A percentile compares a stretch with the other conserved stretches of the same genome.
These are phyloP conservation scores for Diarsia mendica DNA, from an alignment of 2,888 invertebrate genomes.

Conservation along the genomic window DNA sequence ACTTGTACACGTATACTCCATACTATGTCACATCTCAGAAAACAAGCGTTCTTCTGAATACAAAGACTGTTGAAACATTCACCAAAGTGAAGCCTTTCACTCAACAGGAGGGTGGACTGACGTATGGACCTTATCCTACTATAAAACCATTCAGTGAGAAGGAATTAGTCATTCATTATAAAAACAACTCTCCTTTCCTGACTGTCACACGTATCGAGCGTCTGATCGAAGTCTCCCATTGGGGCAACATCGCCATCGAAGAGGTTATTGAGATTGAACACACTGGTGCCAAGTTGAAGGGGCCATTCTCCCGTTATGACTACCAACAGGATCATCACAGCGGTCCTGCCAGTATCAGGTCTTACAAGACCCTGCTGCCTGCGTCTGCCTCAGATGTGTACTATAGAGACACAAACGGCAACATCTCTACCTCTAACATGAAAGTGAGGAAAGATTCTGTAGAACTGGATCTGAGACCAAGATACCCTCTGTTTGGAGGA, in stretches of 20 bases:
- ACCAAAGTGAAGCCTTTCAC: constrained; percentile 95
- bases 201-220: constrained; percentile 97
- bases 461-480: constrained; percentile 98
- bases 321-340: constrained; percentile 98
- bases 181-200: constrained; percentile 98
- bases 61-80: constrained; percentile 95
- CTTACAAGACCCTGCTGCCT: constrained; percentile 96
- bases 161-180: constrained; percentile 96
- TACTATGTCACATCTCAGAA: constrained; percentile 95
- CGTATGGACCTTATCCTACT: constrained; percentile 97
- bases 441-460: constrained; percentile 96
- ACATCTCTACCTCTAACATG: constrained; percentile 99
- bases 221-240: constrained; percentile 98
- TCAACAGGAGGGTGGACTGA: constrained; percentile 94
- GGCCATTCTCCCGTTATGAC: constrained; percentile 99
- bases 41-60: constrained; percentile 94
- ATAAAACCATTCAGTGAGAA: constrained; percentile 91
- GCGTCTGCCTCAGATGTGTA: constrained; percentile 98
- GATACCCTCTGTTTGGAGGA: constrained; percentile 99
- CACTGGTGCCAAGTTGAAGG: constrained; percentile 97
- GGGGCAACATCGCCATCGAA: constrained; percentile 99
- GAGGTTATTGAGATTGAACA: constrained; percentile 98
- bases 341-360: constrained; percentile 96
- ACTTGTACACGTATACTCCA: constrained; percentile 95
- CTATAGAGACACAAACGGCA: constrained; percentile 99